Conservation (phyloP, 1,140 invertebrate species). For the Oreohelix idahoensis region DNA sequence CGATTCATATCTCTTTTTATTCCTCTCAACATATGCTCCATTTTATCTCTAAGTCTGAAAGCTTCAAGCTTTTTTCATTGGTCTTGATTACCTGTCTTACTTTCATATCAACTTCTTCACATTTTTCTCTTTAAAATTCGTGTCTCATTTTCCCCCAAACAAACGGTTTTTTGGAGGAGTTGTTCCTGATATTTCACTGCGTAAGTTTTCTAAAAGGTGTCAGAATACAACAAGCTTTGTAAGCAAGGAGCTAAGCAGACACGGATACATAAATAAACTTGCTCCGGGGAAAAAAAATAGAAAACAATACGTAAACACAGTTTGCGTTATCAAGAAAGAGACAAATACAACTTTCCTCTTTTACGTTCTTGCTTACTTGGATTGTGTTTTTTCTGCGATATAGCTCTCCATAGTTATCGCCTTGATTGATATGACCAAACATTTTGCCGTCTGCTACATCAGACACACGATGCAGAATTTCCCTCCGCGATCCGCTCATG, state of each 20-base stretch:
- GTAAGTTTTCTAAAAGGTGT: too few relatives aligned
- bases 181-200: too few relatives aligned
- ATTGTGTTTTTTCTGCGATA: neutral
- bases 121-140: too few relatives aligned
- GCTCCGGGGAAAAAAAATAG: neutral
- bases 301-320: neutral
- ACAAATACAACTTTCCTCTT: slow-evolving; percentile 79
- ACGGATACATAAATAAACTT: neutral
- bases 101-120: too few relatives aligned
- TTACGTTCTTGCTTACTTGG: slow-evolving; percentile 71
- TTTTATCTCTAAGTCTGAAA: too few relatives aligned
- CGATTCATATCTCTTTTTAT: too few relatives aligned
- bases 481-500: neutral
- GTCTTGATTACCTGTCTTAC: too few relatives aligned
- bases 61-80: too few relatives aligned
- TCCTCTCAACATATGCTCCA: too few relatives aligned
- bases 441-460: neutral
- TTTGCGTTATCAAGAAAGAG: neutral
- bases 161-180: too few relatives aligned
- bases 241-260: neutral
- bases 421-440: neutral
- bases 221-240: neutral
- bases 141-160: too few relatives aligned
- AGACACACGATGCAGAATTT: neutral
- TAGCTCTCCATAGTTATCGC: neutral